phyloP scores from a whole-genome alignment of 2,797 vertebrate genomes.

The Masticophis lateralis region DNA sequence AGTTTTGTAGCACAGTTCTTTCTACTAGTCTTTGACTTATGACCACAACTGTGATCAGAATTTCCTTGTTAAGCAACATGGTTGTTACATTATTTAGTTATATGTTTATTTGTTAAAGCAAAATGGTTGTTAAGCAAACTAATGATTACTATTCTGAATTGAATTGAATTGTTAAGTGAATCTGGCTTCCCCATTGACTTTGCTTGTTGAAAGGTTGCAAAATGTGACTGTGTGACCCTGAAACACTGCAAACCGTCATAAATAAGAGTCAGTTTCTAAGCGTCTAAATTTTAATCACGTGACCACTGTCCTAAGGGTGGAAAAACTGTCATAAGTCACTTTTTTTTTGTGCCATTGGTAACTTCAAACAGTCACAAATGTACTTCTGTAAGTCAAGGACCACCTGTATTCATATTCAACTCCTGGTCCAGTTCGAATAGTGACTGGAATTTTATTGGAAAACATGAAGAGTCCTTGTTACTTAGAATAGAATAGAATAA shows the following conservation, averaged over 20 bases:
- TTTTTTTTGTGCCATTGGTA: not conserved
- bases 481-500: too few species aligned
- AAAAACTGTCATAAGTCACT: not conserved
- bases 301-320: not conserved
- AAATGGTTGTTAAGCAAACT: not conserved
- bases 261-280: not conserved
- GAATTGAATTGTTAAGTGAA: not conserved
- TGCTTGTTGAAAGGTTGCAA: not conserved
- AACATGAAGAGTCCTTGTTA: not conserved
- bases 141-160: too few species aligned
- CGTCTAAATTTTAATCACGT: not conserved
- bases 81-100: not conserved
- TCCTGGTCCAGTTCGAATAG: not conserved
- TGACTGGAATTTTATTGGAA: not conserved
- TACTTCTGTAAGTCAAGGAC: not conserved
- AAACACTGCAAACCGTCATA: not conserved
- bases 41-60: not conserved
- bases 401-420: not conserved
- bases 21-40: not conserved
- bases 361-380: not conserved
- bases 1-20: not conserved
- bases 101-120: too few species aligned
- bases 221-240: too few species aligned
- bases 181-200: not conserved
- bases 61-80: not conserved